phyloP scores from a whole-genome alignment of 1,140 invertebrate species.

The Acyrthosiphon pisum region DNA sequence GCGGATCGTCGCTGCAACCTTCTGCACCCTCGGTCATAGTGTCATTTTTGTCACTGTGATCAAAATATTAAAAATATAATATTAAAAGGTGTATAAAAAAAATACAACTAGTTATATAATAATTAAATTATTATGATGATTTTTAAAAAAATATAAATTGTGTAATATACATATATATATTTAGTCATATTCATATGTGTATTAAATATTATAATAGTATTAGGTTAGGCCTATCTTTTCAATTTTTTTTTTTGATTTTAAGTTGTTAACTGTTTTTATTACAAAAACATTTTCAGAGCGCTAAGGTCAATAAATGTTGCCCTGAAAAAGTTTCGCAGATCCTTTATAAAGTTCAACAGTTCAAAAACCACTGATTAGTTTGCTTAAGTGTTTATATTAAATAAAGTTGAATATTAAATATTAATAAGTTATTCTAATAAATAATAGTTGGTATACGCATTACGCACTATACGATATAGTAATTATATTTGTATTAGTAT shows the following conservation, averaged over 20 bases:
- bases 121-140: too few relatives aligned
- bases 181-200: not conserved
- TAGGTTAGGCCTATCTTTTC: not conserved
- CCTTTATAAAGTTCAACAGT: not conserved
- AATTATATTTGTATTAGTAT: not conserved
- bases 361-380: not conserved
- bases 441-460: not conserved
- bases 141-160: too few relatives aligned
- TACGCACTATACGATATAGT: not conserved
- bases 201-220: too few relatives aligned
- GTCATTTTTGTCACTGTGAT: constrained; percentile 48
- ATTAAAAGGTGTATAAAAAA: not conserved
- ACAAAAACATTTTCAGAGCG: not conserved
- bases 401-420: not conserved
- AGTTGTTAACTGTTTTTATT: not conserved
- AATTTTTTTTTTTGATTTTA: not conserved
- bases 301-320: not conserved
- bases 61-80: not conserved
- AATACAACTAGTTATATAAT: too few relatives aligned
- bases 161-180: not conserved
- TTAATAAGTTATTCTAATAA: not conserved
- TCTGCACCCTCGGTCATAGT: constrained; percentile 49
- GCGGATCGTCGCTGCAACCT: constrained; percentile 47
- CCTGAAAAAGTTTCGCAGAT: not conserved
- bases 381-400: not conserved